A percentile compares a stretch with the other conserved stretches of the same genome.
phyloP scores from a whole-genome alignment of 2,113 vertebrate genomes.

The Coryphaenoides rupestris region DNA sequence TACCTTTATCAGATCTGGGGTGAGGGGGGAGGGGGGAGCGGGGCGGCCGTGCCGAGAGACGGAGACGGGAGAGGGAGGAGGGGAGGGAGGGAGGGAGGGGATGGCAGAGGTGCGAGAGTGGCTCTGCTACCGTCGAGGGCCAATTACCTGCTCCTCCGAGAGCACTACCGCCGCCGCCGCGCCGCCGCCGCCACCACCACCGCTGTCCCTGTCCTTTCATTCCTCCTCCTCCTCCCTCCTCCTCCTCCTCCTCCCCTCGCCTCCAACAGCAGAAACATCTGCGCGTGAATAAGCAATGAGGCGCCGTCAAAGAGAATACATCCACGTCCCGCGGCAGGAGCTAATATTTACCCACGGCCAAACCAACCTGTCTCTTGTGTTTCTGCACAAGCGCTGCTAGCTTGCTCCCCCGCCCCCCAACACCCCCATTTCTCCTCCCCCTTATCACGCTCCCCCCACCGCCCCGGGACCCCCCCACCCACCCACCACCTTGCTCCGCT shows the following conservation, averaged over 20 bases:
- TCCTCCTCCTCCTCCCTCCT: conserved; percentile 44
- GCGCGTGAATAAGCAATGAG: conserved; percentile 79
- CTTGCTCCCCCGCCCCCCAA: conserved; percentile 23
- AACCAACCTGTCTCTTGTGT: conserved; percentile 64
- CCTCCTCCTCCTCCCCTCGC: conserved; percentile 35
- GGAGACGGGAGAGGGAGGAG: conserved; percentile 29
- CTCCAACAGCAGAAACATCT: conserved; percentile 68
- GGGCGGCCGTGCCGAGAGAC: conserved; percentile 16
- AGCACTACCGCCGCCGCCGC: conserved; percentile 61
- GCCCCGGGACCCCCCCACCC: conserved; percentile 27
- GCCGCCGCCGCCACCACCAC: conserved; percentile 55
- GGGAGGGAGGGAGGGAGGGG: conserved; percentile 11
- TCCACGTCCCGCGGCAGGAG: conserved; percentile 55
- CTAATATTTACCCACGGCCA: conserved; percentile 79
- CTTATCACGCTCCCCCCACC: neutral
- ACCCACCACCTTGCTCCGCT: conserved; percentile 15
- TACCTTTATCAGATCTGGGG: conserved; percentile 82
- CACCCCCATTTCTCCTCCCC: conserved; percentile 41
- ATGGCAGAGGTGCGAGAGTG: conserved; percentile 28
- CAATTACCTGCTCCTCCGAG: conserved; percentile 80
- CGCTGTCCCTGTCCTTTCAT: conserved; percentile 70
- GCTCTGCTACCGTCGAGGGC: conserved; percentile 70
- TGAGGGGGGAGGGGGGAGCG: conserved; percentile 52
- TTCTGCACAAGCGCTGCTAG: conserved; percentile 42
- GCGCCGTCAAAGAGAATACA: conserved; percentile 62